Percentiles rank a stretch among this genome's conserved stretches.
These are phyloP conservation scores for Metalampra italica DNA, from an alignment of 2,888 invertebrate species.

Conservation along the genomic window DNA sequence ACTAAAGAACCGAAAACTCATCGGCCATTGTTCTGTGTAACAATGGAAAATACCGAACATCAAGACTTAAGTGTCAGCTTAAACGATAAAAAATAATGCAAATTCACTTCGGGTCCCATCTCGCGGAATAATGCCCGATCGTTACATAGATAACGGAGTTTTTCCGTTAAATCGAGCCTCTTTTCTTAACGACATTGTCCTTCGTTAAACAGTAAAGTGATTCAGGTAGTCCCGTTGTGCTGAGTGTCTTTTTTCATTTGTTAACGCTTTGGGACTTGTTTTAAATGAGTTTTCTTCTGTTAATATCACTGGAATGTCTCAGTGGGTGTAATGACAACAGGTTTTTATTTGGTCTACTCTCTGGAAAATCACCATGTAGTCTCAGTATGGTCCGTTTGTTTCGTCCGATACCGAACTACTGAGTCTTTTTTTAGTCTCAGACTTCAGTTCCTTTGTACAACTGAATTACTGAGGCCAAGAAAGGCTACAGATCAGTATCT, in stretches of 20 bases:
- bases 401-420: no score
- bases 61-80: slow-evolving; percentile 47
- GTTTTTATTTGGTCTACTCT: slow-evolving; percentile 9
- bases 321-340: slow-evolving; percentile 23
- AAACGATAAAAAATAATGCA: slow-evolving; percentile 71
- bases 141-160: slow-evolving; percentile 66
- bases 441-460: no score
- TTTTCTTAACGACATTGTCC: slow-evolving; percentile 54
- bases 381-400: no score
- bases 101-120: slow-evolving; percentile 49
- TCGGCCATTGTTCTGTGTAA: slow-evolving; percentile 51
- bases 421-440: no score
- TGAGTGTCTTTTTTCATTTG: slow-evolving; percentile 65
- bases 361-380: no score
- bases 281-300: slow-evolving; percentile 48
- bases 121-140: slow-evolving; percentile 58
- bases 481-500: no score
- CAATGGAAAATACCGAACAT: slow-evolving; percentile 48
- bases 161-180: slow-evolving; percentile 58
- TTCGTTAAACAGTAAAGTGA: slow-evolving; percentile 61
- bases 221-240: slow-evolving; percentile 62
- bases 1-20: slow-evolving; percentile 51
- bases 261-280: slow-evolving; percentile 42
- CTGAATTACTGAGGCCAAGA: no score
- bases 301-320: slow-evolving; percentile 36